Conservation (phyloP, 2,797 vertebrate genomes). For the Propithecus perrieri region DNA sequence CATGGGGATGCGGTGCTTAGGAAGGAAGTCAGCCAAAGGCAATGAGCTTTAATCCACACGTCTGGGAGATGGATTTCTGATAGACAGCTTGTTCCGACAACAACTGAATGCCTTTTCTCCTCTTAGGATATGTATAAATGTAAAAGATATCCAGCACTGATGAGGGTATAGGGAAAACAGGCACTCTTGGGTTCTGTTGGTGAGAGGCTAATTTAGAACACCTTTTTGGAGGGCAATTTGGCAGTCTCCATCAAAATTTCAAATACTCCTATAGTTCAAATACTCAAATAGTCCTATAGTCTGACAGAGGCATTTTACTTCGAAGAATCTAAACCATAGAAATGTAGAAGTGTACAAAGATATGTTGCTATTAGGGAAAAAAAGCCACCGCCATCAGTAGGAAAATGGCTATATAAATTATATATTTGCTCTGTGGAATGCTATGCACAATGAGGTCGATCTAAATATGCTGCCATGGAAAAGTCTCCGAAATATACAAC, state of each 20-base stretch:
- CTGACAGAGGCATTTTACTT: not conserved
- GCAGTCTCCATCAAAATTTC: not conserved
- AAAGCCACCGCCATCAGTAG: not conserved
- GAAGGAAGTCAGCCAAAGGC: not conserved
- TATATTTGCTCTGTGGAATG: not conserved
- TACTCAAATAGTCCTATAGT: not conserved
- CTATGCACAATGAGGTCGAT: not conserved
- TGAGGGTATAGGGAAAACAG: not conserved
- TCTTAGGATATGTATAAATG: not conserved
- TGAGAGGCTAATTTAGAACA: not conserved
- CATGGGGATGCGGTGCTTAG: not conserved
- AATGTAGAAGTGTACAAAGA: not conserved
- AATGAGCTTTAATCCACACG: not conserved
- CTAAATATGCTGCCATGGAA: not conserved
- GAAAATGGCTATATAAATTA: not conserved
- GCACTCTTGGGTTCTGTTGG: not conserved
- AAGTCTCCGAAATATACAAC: not conserved
- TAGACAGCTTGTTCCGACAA: not conserved
- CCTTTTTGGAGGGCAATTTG: not conserved
- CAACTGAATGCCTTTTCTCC: not conserved
- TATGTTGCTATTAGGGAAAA: not conserved
- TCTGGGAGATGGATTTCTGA: not conserved
- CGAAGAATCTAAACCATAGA: not conserved
- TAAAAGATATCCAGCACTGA: not conserved
- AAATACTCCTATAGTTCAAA: not conserved